Percentiles rank a stretch among this genome's conserved stretches.
Evolutionary conservation across 2,888 invertebrate species (phyloP).

Genomic region (Melinopterus prodromus): DNA sequence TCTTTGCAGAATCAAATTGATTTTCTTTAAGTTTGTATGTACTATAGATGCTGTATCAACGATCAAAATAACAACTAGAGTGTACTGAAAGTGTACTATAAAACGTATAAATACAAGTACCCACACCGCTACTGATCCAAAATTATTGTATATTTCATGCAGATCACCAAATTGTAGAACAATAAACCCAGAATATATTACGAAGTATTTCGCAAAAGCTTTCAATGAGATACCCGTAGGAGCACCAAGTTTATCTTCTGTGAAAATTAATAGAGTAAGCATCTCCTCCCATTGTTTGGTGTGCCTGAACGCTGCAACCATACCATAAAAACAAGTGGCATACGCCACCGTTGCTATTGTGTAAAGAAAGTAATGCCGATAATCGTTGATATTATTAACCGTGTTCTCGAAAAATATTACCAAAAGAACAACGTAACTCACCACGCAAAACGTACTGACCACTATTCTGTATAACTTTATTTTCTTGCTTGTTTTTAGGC

Average conservation of each 20-base stretch:
- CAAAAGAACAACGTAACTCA: neutral
- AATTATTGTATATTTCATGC: neutral
- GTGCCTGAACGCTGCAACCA: neutral
- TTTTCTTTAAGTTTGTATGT: neutral
- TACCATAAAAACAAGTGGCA: neutral
- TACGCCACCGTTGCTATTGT: neutral
- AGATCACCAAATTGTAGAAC: neutral
- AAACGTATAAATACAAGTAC: neutral
- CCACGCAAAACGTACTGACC: neutral
- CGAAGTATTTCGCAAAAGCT: neutral
- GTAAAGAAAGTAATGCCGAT: neutral
- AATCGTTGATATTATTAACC: neutral
- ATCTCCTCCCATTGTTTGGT: neutral
- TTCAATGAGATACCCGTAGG: neutral
- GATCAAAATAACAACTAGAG: neutral
- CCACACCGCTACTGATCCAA: neutral
- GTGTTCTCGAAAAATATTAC: neutral
- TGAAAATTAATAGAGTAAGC: neutral
- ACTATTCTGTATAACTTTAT: neutral
- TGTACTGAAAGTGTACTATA: neutral
- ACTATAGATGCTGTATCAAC: neutral
- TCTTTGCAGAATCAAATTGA: neutral
- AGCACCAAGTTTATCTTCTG: neutral
- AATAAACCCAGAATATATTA: neutral
- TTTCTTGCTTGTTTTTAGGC: neutral